These are phyloP conservation scores for Tuberolachnus salignus DNA, from an alignment of 2,888 invertebrate species.

Conservation along the genomic window DNA sequence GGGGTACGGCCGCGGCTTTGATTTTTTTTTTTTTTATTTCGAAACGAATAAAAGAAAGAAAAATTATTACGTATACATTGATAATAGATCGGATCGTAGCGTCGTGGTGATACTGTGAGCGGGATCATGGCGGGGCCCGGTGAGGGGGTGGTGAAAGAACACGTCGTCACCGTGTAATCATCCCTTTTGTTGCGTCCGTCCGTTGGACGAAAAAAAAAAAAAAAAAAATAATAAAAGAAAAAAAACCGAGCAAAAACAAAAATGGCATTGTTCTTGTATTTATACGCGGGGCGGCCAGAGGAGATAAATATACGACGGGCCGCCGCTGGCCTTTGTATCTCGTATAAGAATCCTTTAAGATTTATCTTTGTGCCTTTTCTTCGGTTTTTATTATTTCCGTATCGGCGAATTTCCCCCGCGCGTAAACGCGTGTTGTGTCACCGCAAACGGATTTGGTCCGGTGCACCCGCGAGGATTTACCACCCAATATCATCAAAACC, in stretches of 20 bases:
- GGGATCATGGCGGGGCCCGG: not conserved
- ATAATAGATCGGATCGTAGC: not conserved
- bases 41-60: not conserved
- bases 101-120: no score
- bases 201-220: conserved; percentile 13
- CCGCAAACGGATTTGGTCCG: not conserved
- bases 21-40: not conserved
- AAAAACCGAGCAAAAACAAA: not conserved
- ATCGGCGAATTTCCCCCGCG: conserved; percentile 13
- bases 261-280: conserved; percentile 24
- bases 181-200: conserved; percentile 18
- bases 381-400: conserved; percentile 28
- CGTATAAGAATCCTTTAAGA: conserved; percentile 3
- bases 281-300: not conserved
- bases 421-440: not conserved
- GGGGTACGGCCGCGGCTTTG: not conserved
- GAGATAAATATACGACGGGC: conserved; percentile 37
- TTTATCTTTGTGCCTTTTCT: conserved; percentile 25
- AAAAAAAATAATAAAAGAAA: conserved; percentile 28
- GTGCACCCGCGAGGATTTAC: not conserved
- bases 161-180: conserved; percentile 38
- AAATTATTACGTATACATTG: conserved; percentile 8
- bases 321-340: conserved; percentile 10
- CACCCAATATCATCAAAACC: conserved; percentile 3
- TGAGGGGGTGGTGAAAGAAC: not conserved